Evolutionary conservation across 2,888 invertebrate species (phyloP), one percentile per base, ranked within the genome.

Genomic region (Yponomeuta cagnagella): DNA sequence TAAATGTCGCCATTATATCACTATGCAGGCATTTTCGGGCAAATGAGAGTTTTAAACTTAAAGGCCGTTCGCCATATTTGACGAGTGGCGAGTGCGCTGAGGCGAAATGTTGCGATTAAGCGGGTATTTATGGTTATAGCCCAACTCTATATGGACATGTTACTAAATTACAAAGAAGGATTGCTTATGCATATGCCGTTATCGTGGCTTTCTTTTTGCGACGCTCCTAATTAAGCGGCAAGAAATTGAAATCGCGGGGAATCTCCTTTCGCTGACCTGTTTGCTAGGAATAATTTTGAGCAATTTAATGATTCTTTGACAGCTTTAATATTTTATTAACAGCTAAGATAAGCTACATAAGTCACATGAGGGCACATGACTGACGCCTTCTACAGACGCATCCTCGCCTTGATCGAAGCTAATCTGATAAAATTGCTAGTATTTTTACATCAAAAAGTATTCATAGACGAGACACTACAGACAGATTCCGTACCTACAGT

Each of bases 11-110:
- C 73, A 74, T 73, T 73, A 71, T 69, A 73, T 73, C 70, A 72
- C 72, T 72, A 64, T 69, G 70, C 69, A 72, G 73, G 74, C 70
- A 73, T 74, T 75, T 76, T 76, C 74, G 71, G 71, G 71, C 72
- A 73, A 76, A 73, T 75, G 73, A 73, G 73, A 73, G 73, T 74
- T 74, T 43, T 74, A 74, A 72, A 74, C 77, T 78, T 74, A 75
- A 75, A 76, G 73, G 74, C 73, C 73, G 37, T 10, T 68, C 37
- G 65, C 75, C 77, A 71, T 76, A 73, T 76, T 76, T 73, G 76
- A 74, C 72, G 58, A 48, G 52, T 63, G 15, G 63, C 65, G 71
- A 69, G 67, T 52, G 12, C 37, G 70, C 63, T 15, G 52, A 58
- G 52, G 63, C 33, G 33, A 73, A 73, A 71, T 69, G 70, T 71